Base-by-base conservation (phyloP, 2,113 vertebrate species). In the Microcebus ravelobensis region DNA sequence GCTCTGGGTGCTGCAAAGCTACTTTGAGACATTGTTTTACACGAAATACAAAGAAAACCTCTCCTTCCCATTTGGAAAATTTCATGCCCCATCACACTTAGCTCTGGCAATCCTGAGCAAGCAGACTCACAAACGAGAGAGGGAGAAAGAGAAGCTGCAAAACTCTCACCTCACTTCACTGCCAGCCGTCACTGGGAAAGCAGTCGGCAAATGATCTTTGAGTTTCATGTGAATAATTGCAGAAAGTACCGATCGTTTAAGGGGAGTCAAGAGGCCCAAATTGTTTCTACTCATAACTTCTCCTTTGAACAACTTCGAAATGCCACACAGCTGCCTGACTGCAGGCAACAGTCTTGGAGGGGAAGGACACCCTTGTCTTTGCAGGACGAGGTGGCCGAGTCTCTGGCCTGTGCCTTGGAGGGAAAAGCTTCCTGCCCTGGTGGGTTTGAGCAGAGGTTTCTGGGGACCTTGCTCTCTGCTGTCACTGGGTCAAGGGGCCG, bases 341-440 rank as follows among this genome's bases (percentile, higher is more conserved):
- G 9, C 25, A 2, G 18, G 61, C 0, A 4, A 27, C 0, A 1
- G 1, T 23, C 74, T 27, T 0, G 34, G 48, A 7, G 52, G 31
- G 12, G 10, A 42, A 3, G 8, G 1, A 10, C 0, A 2, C 50
- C 15, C 17, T 21, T 2, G 34, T 61, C 12, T 20, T 18, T 8
- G 8, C 1, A 36, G 0, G 1, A 17, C 21, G 6, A n/a, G 31
- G 13, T 17, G 65, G 42, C 34, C 3, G 34, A 57, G 63, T 27
- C 63, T 2, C 0, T 1, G 57, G 0, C 6, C 87, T 21, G 59
- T 0, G 2, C 3, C 11, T 36, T 4, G 1, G 21, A 55, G 15
- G 79, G 67, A 15, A 8, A 21, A 6, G 21, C 1, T 15, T 2
- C n/a, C 27, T 9, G 36, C 27, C 34, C 18, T 7, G 0, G 14